These are phyloP conservation scores for Sarcophaga caerulescens DNA, from an alignment of 2,888 invertebrate species.

Conservation along the genomic window DNA sequence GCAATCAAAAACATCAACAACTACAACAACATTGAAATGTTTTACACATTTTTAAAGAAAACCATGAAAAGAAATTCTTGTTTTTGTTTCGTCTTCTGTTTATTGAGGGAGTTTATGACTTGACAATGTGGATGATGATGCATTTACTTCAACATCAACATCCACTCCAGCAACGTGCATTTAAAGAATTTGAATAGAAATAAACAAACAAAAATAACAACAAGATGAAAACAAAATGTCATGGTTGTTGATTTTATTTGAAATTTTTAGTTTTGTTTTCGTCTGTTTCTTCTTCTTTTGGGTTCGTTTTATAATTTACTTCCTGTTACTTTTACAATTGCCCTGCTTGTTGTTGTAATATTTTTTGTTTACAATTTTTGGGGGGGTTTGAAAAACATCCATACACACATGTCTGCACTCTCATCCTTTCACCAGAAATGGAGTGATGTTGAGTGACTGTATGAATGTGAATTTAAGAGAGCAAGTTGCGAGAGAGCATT, in stretches of 20 bases:
- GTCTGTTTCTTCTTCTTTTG: conserved; percentile 18
- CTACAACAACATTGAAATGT: neutral
- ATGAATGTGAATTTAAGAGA: neutral
- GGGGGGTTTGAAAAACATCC: conserved; percentile 12
- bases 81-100: neutral
- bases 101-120: conserved; percentile 40
- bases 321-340: conserved; percentile 56
- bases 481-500: neutral
- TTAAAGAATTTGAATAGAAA: too few relatives aligned
- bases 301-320: conserved; percentile 50
- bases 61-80: neutral
- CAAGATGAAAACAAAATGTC: conserved; percentile 6
- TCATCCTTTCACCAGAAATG: neutral
- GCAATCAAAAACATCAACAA: neutral
- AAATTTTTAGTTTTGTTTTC: neutral
- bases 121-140: neutral
- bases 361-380: conserved; percentile 33
- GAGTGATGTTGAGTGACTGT: neutral
- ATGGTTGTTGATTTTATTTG: conserved; percentile 42
- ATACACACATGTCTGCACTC: neutral
- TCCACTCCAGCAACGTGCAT: neutral
- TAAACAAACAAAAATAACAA: conserved; percentile 1
- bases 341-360: neutral
- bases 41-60: conserved; percentile 23
- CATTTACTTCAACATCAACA: conserved; percentile 4